Conservation (phyloP, 2,113 vertebrate species). For the Neolamprologus variostigma region DNA sequence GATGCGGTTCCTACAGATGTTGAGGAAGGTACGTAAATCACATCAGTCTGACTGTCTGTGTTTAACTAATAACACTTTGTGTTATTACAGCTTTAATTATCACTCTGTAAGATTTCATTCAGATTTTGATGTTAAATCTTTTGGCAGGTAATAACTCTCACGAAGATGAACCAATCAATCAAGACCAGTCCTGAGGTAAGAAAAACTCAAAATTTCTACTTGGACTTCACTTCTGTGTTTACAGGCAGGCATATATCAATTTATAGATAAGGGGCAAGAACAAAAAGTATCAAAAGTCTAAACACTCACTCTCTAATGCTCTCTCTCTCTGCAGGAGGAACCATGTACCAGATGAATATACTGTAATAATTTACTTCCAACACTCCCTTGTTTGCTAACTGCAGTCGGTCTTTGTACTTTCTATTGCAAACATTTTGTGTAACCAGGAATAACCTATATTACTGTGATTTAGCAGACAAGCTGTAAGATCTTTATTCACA, state of each 20-base stretch:
- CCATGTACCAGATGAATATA: accelerated
- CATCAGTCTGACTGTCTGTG: not conserved
- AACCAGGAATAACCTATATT: not conserved
- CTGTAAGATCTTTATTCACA: not conserved
- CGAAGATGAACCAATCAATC: not conserved
- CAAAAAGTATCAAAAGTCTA: not conserved
- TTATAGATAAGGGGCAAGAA: accelerated
- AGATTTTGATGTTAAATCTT: not conserved
- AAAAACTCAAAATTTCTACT: not conserved
- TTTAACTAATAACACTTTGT: accelerated
- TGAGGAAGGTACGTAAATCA: not conserved
- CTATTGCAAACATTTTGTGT: not conserved
- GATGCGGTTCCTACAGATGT: accelerated
- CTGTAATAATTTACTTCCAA: not conserved
- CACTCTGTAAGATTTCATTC: accelerated
- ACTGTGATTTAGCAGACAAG: not conserved
- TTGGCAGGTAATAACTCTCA: not conserved
- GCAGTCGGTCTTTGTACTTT: not conserved
- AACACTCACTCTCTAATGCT: not conserved
- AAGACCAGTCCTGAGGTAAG: accelerated
- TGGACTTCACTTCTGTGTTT: accelerated
- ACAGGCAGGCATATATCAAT: accelerated
- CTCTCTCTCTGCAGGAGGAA: not conserved
- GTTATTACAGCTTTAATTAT: not conserved
- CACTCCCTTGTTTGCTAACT: not conserved